Evolutionary conservation across 2,888 invertebrate species (phyloP).

Genomic region (Phengaris arion): DNA sequence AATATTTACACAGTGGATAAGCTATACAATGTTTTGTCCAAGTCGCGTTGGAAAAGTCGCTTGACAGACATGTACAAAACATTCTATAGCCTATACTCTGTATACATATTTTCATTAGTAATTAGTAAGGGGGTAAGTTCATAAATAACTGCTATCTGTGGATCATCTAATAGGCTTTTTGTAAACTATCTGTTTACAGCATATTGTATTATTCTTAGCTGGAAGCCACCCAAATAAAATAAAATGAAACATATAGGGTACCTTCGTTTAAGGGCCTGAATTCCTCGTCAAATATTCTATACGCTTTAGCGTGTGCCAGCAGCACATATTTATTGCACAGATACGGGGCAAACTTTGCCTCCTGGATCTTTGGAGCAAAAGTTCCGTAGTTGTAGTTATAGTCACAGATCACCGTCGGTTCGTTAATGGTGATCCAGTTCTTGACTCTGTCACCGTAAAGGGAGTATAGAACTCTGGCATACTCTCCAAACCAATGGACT

Average conservation of each 20-base stretch:
- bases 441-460: conserved; percentile 80
- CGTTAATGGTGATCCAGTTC: conserved; percentile 81
- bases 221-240: too few relatives aligned
- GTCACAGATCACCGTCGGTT: conserved; percentile 62
- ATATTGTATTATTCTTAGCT: too few relatives aligned
- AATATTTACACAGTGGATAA: too few relatives aligned
- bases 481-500: conserved; percentile 41
- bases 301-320: conserved; percentile 80
- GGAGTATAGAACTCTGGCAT: conserved; percentile 54
- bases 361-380: conserved; percentile 53
- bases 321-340: conserved; percentile 77
- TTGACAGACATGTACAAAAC: too few relatives aligned
- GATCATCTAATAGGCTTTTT: too few relatives aligned
- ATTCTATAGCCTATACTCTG: too few relatives aligned
- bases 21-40: too few relatives aligned
- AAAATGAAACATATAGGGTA: conserved; percentile 38
- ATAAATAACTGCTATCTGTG: too few relatives aligned
- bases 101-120: too few relatives aligned
- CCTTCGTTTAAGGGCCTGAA: conserved; percentile 71
- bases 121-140: too few relatives aligned
- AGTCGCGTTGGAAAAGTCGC: too few relatives aligned
- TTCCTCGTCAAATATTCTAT: conserved; percentile 73
- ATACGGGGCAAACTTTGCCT: conserved; percentile 69
- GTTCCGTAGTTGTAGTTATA: conserved; percentile 52
- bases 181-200: too few relatives aligned